These are phyloP conservation scores for Ursus arctos DNA, from an alignment of 2,113 vertebrate species.

Conservation along the genomic window DNA sequence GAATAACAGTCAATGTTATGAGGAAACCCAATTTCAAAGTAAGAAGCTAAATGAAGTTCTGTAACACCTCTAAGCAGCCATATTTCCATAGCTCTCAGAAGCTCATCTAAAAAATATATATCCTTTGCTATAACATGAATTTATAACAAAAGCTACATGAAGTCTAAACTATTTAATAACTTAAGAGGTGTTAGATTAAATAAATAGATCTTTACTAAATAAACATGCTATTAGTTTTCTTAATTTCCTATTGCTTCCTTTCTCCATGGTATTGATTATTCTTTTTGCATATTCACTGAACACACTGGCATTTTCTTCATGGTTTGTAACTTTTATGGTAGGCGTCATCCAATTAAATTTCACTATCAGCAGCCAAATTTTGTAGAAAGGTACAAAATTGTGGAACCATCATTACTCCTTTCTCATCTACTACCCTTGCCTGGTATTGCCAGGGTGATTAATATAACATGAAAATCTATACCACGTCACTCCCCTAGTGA, in stretches of 20 bases:
- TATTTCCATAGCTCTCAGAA: not conserved
- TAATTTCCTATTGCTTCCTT: not conserved
- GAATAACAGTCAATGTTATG: not conserved
- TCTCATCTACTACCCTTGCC: not conserved
- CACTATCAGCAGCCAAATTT: not conserved
- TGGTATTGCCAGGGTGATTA: not conserved
- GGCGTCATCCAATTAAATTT: not conserved
- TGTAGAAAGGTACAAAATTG: not conserved
- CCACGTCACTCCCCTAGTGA: not conserved
- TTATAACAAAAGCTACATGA: not conserved
- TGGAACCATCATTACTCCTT: not conserved
- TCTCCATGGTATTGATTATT: not conserved
- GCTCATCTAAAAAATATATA: not conserved
- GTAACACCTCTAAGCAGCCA: not conserved
- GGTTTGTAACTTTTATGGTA: not conserved
- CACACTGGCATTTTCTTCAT: not conserved
- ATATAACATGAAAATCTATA: not conserved
- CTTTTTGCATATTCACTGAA: not conserved
- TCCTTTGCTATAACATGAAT: not conserved
- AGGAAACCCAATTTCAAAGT: not conserved
- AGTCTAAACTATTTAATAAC: not conserved
- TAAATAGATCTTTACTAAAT: constrained; percentile 36
- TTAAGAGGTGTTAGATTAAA: not conserved
- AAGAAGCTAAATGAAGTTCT: constrained; percentile 23
- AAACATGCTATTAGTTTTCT: not conserved